Evolutionary conservation across 2,113 vertebrate genomes (phyloP), one percentile per base, ranked within the genome.

Genomic region (Malurus melanocephalus): DNA sequence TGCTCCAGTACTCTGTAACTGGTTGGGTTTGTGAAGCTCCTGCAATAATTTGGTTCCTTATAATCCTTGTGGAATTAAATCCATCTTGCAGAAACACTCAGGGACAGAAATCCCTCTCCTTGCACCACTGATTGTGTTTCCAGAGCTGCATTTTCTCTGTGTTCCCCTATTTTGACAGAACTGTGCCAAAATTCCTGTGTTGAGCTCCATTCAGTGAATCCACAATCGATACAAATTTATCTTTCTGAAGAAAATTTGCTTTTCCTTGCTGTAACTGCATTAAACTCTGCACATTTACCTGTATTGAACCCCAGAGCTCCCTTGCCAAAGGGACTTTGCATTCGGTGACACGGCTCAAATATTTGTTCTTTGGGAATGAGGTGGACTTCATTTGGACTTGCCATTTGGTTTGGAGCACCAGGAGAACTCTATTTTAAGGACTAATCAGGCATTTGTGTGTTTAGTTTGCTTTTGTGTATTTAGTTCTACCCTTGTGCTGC

Each of bases 291-390:
- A 38, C 18, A 0, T 24, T 77, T 53, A 22, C 43, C 16, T 65
- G 32, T 32, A 19, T 11, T 72, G 81, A 89, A 71, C 26, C n/a
- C 77, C 64, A 8, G 40, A 6, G 49, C 28, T 64, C 48, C 42
- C 5, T 80, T 61, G 40, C 45, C n/a, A 68, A 67, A 67, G 15
- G 30, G 26, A 43, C 56, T 80, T 68, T n/a, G 14, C 18, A 49
- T 87, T 88, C 12, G 1, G 4, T 61, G 84, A 30, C 65, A 80
- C 4, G 9, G n/a, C 82, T 94, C 93, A 91, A 92, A 92, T 94
- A 92, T 92, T 92, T 95, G 53, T 9, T 68, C 32, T 83, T 30
- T 11, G 49, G 69, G 56, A 91, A 32, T 38, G 11, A 67, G 28
- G 6, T 53, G 68, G 52, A 56, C 79, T 92, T 68, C n/a, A 42